Evolutionary conservation across 1,140 invertebrate genomes (phyloP).

Genomic region (Sipha flava): DNA sequence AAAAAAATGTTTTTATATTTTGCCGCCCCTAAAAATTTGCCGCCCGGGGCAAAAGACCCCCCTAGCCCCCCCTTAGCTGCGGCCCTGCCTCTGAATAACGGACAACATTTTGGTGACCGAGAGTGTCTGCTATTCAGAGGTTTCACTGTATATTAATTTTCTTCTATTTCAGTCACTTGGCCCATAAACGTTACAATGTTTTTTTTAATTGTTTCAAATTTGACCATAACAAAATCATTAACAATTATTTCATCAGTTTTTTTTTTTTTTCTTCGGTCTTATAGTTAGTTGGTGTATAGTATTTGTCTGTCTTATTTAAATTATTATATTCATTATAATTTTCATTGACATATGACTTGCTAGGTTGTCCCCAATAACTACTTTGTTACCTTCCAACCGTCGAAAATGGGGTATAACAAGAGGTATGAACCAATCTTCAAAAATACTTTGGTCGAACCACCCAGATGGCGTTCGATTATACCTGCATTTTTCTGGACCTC

Average conservation of each 20-base stretch:
- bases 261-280: neutral
- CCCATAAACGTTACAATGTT: neutral
- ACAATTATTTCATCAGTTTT: neutral
- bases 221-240: neutral
- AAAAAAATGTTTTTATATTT: too few relatives aligned
- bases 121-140: too few relatives aligned
- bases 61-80: too few relatives aligned
- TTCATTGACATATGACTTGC: neutral
- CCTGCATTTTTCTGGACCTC: neutral
- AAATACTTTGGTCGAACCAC: neutral
- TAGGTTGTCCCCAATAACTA: slow-evolving; percentile 37
- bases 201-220: neutral
- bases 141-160: neutral
- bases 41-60: too few relatives aligned
- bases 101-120: too few relatives aligned
- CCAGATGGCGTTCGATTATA: neutral
- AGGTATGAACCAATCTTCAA: neutral
- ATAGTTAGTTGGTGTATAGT: neutral
- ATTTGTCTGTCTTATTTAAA: neutral
- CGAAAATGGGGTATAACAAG: slow-evolving; percentile 33
- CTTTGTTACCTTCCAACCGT: slow-evolving; percentile 32
- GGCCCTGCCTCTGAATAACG: too few relatives aligned
- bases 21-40: too few relatives aligned
- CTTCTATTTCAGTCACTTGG: neutral
- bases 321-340: neutral